Evolutionary conservation across 2,113 vertebrate species (phyloP).

Genomic region (Bufo bufo): DNA sequence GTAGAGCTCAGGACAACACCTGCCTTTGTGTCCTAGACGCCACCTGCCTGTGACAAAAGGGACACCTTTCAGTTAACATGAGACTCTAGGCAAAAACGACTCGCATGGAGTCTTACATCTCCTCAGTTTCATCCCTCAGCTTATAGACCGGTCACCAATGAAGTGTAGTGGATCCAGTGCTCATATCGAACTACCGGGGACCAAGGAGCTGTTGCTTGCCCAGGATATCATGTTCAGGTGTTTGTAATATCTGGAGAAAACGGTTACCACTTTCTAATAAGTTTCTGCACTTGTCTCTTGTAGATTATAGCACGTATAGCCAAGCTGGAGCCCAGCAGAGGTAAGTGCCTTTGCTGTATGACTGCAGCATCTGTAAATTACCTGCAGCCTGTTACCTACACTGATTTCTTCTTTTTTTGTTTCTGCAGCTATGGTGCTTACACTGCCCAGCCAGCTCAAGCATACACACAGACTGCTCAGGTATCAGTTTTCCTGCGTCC

Average conservation of each 20-base stretch:
- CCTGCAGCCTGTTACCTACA: background rate
- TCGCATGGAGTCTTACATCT: too few relatives aligned
- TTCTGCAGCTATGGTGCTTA: constrained; percentile 90
- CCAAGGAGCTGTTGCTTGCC: too few relatives aligned
- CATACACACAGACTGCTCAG: constrained; percentile 92
- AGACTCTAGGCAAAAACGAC: too few relatives aligned
- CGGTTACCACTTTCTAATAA: too few relatives aligned
- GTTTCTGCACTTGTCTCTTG: constrained; percentile 4
- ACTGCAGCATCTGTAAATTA: background rate
- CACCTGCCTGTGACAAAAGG: too few relatives aligned
- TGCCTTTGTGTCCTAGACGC: too few relatives aligned
- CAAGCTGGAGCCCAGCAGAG: constrained; percentile 92
- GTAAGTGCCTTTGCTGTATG: constrained; percentile 72
- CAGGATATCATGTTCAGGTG: too few relatives aligned
- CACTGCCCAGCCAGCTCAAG: constrained; percentile 89
- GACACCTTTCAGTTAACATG: too few relatives aligned
- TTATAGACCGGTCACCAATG: too few relatives aligned
- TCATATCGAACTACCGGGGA: background rate
- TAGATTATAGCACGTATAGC: constrained; percentile 96
- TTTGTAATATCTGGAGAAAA: background rate
- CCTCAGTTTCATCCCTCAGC: too few relatives aligned
- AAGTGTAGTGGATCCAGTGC: too few relatives aligned
- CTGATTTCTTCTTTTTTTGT: background rate
- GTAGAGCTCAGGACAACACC: too few relatives aligned
- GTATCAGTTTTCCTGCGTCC: constrained; percentile 68